Conservation (phyloP, 2,888 invertebrate species). For the Rotaria sp. region DNA sequence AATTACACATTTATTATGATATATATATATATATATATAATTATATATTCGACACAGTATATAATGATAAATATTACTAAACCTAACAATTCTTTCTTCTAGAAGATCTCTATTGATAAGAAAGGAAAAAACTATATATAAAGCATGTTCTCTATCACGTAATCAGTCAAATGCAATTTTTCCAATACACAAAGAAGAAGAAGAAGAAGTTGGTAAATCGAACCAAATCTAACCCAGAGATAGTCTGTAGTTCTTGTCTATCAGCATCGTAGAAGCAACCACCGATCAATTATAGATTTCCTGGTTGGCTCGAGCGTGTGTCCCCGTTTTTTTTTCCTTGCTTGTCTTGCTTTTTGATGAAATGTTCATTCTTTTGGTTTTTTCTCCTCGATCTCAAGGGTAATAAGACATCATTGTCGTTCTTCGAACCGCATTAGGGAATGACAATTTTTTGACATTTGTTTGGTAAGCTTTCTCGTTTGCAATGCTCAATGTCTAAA, state of each 20-base stretch:
- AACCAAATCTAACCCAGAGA: neutral
- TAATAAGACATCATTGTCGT: slow-evolving; percentile 15
- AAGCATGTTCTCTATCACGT: neutral
- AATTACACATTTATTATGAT: neutral
- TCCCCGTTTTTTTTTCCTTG: neutral
- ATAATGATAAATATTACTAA: neutral
- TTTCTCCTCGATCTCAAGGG: neutral
- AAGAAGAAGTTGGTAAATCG: neutral
- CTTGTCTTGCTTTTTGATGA: neutral
- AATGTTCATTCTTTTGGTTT: slow-evolving; percentile 13
- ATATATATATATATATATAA: neutral
- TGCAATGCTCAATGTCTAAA: neutral
- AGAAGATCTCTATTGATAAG: neutral
- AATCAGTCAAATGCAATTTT: neutral
- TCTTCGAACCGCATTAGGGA: neutral
- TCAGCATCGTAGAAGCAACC: neutral
- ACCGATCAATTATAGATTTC: slow-evolving; percentile 19
- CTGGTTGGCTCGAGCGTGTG: neutral
- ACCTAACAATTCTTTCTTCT: neutral
- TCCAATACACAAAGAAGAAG: neutral
- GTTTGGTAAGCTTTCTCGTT: neutral
- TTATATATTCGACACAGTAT: neutral
- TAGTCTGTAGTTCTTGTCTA: neutral
- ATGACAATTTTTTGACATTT: slow-evolving; percentile 15
- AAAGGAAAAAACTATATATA: neutral